Evolutionary conservation across 2,113 vertebrate genomes (phyloP).

Genomic region (Festucalex cinctus): DNA sequence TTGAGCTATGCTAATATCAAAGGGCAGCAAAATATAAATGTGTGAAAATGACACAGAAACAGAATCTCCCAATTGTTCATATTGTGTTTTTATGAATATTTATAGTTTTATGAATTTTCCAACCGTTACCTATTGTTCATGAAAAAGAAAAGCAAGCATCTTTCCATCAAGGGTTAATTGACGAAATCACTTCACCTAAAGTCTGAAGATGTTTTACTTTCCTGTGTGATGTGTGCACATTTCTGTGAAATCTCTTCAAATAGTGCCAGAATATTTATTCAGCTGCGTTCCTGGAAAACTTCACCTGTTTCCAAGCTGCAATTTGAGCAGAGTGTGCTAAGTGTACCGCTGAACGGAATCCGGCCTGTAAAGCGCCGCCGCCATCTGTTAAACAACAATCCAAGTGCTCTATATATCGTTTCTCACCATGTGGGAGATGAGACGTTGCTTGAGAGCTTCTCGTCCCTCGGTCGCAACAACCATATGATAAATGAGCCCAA

Average conservation of each 20-base stretch:
- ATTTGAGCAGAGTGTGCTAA: background rate
- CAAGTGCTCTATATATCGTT: slow-evolving; percentile 7
- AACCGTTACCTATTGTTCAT: too few relatives aligned
- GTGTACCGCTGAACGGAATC: slow-evolving; percentile 1
- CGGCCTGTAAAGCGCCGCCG: slow-evolving; percentile 38
- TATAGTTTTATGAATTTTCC: too few relatives aligned
- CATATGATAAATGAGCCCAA: slow-evolving; percentile 6
- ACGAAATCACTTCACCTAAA: too few relatives aligned
- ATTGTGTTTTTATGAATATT: too few relatives aligned
- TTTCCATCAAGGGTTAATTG: too few relatives aligned
- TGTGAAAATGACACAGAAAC: background rate
- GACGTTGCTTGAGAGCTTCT: background rate
- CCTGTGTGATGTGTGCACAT: too few relatives aligned
- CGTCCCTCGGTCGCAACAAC: background rate
- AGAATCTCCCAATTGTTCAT: too few relatives aligned
- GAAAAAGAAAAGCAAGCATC: too few relatives aligned
- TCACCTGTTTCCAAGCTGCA: background rate
- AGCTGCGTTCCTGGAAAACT: background rate
- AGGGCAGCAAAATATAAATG: background rate
- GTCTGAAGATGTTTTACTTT: too few relatives aligned
- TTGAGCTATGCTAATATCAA: background rate
- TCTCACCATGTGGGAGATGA: slow-evolving; percentile 19
- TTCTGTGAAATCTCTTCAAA: background rate
- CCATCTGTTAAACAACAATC: slow-evolving; percentile 47
- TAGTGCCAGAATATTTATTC: background rate